Conservation (phyloP, 2,888 invertebrate species). For the Cacoxenus indagator region DNA sequence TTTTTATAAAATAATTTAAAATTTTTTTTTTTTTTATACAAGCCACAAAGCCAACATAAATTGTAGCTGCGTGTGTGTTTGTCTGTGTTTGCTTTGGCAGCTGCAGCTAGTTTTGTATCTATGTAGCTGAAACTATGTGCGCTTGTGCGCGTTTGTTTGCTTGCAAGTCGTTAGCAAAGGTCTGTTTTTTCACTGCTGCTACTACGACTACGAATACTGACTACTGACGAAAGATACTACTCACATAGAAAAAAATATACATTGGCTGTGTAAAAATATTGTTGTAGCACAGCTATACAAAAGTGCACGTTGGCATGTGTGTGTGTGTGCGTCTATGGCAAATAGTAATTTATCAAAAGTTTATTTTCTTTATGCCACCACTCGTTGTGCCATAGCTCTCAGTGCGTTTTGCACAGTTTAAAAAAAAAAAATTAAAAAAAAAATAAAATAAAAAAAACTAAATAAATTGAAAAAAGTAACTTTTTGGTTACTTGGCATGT, state of each 20-base stretch:
- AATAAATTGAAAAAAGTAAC: not conserved
- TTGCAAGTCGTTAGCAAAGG: not conserved
- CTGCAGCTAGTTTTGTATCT: not conserved
- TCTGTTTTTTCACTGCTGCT: not conserved
- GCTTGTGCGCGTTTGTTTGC: not conserved
- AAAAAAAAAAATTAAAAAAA: too few species aligned
- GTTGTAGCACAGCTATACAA: too few species aligned
- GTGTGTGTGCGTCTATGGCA: not conserved
- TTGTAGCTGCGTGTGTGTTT: too few species aligned
- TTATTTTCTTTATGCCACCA: not conserved
- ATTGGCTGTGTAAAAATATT: not conserved
- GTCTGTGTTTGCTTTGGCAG: constrained; percentile 16
- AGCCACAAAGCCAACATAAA: constrained; percentile 13
- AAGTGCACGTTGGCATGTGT: not conserved
- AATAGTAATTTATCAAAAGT: constrained; percentile 14
- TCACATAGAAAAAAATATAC: not conserved
- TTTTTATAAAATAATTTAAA: not conserved
- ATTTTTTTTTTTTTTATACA: not conserved
- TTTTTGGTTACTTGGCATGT: too few species aligned
- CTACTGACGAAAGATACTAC: not conserved
- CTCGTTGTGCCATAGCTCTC: not conserved
- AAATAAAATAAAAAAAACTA: too few species aligned
- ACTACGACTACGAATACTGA: not conserved
- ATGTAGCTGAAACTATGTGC: not conserved
- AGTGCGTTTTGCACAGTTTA: too few species aligned